phyloP scores from a whole-genome alignment of 64 coral and sea anemone species.

The Acropora yongei region DNA sequence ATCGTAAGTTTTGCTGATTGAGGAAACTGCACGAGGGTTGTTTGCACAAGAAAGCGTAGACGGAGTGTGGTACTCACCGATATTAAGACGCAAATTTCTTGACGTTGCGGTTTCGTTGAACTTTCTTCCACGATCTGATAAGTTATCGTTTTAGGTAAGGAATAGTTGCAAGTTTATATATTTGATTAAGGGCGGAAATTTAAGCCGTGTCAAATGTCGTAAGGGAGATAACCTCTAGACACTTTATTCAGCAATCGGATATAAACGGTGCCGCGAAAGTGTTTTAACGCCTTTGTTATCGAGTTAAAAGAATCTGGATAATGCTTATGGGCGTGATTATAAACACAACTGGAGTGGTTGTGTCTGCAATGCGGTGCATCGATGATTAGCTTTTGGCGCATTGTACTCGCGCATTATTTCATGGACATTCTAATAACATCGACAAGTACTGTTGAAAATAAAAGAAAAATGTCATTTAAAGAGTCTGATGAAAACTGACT shows the following conservation, averaged over 20 bases:
- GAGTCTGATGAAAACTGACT: no score
- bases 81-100: not conserved
- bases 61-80: not conserved
- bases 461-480: no score
- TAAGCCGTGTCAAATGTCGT: not conserved
- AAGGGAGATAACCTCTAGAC: constrained; percentile 39
- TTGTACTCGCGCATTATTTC: no score
- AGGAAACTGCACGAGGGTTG: no score
- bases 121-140: not conserved
- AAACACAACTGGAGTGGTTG: not conserved
- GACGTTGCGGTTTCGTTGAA: not conserved
- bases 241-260: constrained; percentile 22
- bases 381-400: not conserved
- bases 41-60: not conserved
- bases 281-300: not conserved
- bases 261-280: not conserved
- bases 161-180: not conserved
- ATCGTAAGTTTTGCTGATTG: no score
- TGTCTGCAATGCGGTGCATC: not conserved
- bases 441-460: no score
- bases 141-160: not conserved
- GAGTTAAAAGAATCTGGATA: constrained; percentile 19
- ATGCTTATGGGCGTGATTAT: constrained; percentile 1
- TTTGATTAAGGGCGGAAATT: constrained; percentile 19
- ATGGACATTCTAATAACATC: no score